A percentile compares a stretch with the other conserved stretches of the same genome.
phyloP scores from a whole-genome alignment of 1,140 invertebrate species.

The Atopsyche davidsoni region DNA sequence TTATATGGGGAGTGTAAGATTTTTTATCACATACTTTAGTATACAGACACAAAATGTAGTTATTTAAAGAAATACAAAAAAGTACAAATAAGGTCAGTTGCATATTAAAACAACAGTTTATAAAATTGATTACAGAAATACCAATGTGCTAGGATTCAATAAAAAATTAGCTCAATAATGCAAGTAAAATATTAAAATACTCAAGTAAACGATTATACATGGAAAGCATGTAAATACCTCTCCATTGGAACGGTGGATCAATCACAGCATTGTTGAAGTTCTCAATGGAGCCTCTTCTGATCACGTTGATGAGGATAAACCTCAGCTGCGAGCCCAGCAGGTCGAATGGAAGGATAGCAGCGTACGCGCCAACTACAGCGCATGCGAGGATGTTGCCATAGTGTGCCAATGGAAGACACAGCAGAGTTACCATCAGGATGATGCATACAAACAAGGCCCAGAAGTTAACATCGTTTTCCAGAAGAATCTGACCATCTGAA shows the following conservation, averaged over 20 bases:
- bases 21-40: too few relatives aligned
- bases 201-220: too few relatives aligned
- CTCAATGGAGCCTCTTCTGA: slow-evolving; percentile 52
- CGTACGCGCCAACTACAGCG: slow-evolving; percentile 58
- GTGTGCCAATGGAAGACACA: slow-evolving; percentile 48
- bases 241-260: slow-evolving; percentile 54
- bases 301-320: slow-evolving; percentile 63
- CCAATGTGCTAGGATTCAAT: too few relatives aligned
- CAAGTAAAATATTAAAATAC: too few relatives aligned
- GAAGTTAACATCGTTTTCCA: slow-evolving; percentile 53
- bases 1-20: too few relatives aligned
- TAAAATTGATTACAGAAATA: too few relatives aligned
- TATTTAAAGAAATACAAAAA: too few relatives aligned
- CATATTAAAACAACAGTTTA: too few relatives aligned
- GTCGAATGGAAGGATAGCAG: slow-evolving; percentile 55
- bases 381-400: slow-evolving; percentile 58
- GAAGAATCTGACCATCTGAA: slow-evolving; percentile 52
- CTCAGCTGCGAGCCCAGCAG: slow-evolving; percentile 58
- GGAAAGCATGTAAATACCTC: slow-evolving; percentile 52
- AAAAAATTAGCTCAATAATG: too few relatives aligned
- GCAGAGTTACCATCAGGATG: slow-evolving; percentile 45
- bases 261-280: slow-evolving; percentile 56
- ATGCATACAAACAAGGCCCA: slow-evolving; percentile 55
- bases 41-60: too few relatives aligned
- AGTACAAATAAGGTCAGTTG: too few relatives aligned